A percentile compares a stretch with the other conserved stretches of the same genome.
phyloP scores from a whole-genome alignment of 2,113 vertebrate species.

The Misgurnus mizolepis region DNA sequence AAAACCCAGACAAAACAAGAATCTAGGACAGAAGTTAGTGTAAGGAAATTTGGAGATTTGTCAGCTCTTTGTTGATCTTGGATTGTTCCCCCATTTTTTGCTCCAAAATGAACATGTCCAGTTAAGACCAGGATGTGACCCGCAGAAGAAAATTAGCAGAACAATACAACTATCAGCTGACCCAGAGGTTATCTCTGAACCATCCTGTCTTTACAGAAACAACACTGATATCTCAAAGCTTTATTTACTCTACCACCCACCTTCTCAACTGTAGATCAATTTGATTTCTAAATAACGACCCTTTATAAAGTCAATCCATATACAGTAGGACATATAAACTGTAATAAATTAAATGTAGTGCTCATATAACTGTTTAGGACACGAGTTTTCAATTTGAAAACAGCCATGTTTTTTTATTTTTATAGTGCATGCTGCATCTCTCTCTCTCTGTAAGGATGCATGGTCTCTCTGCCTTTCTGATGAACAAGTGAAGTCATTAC shows the following conservation, averaged over 20 bases:
- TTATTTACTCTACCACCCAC: neutral
- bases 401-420: neutral
- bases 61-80: slow-evolving; percentile 23
- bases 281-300: too few species aligned
- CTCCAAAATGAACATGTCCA: neutral
- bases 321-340: too few species aligned
- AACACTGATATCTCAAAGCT: neutral
- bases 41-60: neutral
- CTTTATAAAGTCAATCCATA: too few species aligned
- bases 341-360: neutral
- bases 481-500: slow-evolving; percentile 70
- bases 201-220: slow-evolving; percentile 18
- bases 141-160: slow-evolving; percentile 15
- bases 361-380: neutral
- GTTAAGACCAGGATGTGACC: slow-evolving; percentile 34
- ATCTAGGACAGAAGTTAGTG: neutral
- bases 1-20: neutral
- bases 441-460: neutral
- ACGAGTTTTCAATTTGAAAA: neutral
- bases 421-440: neutral
- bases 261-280: neutral
- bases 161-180: slow-evolving; percentile 31
- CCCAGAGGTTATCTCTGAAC: slow-evolving; percentile 24
- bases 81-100: neutral
- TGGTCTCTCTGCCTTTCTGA: slow-evolving; percentile 40